phyloP scores from a whole-genome alignment of 1,140 invertebrate genomes.

The Holcopasites calliopsidis region DNA sequence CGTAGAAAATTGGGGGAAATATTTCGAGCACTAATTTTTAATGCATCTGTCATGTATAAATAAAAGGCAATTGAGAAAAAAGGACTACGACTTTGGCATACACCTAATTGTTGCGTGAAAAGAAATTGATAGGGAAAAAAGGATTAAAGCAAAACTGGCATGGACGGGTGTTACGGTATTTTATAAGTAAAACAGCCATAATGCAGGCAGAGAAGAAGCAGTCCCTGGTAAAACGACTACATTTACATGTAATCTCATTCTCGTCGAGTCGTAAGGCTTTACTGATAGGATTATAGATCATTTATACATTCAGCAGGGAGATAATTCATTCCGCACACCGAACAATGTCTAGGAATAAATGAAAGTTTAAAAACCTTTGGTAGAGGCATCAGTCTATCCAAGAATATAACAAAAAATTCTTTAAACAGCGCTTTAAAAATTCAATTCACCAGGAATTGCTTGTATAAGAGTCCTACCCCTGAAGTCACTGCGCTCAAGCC shows the following conservation, averaged over 20 bases:
- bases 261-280: slow-evolving; percentile 67
- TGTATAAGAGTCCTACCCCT: too few species aligned
- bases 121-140: neutral
- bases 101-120: neutral
- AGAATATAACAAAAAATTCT: neutral
- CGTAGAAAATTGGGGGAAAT: too few species aligned
- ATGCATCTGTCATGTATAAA: too few species aligned
- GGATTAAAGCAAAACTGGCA: neutral
- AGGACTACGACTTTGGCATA: too few species aligned
- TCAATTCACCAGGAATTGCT: too few species aligned
- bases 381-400: neutral
- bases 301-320: slow-evolving; percentile 34
- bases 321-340: slow-evolving; percentile 55
- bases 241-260: slow-evolving; percentile 67
- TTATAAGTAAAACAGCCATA: slow-evolving; percentile 34
- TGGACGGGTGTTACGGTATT: neutral
- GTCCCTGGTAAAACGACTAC: slow-evolving; percentile 22
- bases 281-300: slow-evolving; percentile 70
- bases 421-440: too few species aligned
- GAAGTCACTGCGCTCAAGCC: too few species aligned
- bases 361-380: slow-evolving; percentile 4
- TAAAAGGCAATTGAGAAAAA: too few species aligned
- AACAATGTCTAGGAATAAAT: neutral
- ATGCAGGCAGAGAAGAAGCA: slow-evolving; percentile 28
- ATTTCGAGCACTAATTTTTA: too few species aligned